These are phyloP conservation scores for Macrostomum lignano DNA, from an alignment of 1,140 invertebrate species.

Conservation along the genomic window DNA sequence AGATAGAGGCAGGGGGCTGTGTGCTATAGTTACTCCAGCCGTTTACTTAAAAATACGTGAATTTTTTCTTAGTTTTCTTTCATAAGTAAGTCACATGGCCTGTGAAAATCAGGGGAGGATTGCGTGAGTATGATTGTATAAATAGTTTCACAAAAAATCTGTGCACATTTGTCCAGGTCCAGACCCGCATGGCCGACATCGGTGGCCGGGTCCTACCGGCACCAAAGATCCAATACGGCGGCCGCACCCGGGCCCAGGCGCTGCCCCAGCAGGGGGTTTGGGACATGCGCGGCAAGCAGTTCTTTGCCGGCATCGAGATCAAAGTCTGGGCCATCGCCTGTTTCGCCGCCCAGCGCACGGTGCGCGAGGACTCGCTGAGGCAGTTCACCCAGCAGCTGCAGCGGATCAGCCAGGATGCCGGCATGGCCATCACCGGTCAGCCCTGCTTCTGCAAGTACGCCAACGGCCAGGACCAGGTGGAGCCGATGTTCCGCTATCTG, in stretches of 20 bases:
- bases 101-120: too few relatives aligned
- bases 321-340: slow-evolving; percentile 97
- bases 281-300: slow-evolving; percentile 99
- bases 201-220: slow-evolving; percentile 75
- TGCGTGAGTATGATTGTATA: too few relatives aligned
- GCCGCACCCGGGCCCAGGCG: slow-evolving; percentile 49
- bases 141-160: too few relatives aligned
- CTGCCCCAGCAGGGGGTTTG: slow-evolving; percentile 41
- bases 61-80: too few relatives aligned
- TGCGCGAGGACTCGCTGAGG: slow-evolving; percentile 70
- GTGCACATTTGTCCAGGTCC: too few relatives aligned
- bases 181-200: slow-evolving; percentile 39
- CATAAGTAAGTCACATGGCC: too few relatives aligned
- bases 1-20: too few relatives aligned
- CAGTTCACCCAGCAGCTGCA: slow-evolving; percentile 9
- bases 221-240: slow-evolving; percentile 95
- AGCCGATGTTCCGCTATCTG: slow-evolving; percentile 86
- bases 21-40: too few relatives aligned
- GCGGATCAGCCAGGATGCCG: slow-evolving; percentile 1
- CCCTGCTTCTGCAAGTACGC: slow-evolving; percentile 31
- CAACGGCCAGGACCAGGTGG: slow-evolving; percentile 78
- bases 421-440: slow-evolving; percentile 1
- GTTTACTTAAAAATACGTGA: too few relatives aligned
- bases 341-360: slow-evolving; percentile 86
- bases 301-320: slow-evolving; percentile 95